Conservation (phyloP, 2,888 invertebrate species). For the Hedya salicella region DNA sequence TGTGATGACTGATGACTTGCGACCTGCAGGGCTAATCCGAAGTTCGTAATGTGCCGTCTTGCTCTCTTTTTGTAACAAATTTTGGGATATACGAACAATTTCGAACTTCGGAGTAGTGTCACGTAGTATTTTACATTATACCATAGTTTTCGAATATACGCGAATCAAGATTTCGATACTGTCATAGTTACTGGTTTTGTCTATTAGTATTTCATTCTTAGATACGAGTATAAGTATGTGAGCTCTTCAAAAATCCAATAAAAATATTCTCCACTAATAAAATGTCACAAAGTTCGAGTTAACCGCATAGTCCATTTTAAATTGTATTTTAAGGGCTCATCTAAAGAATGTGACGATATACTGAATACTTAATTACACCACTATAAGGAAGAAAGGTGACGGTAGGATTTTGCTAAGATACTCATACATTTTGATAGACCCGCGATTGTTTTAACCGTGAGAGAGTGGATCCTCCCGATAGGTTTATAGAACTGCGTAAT, state of each 20-base stretch:
- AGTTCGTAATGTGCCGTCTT: no score
- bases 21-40: no score
- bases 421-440: neutral
- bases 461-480: no score
- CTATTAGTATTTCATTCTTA: neutral
- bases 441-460: neutral
- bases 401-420: no score
- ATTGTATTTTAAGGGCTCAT: constrained; percentile 3
- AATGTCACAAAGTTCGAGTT: neutral
- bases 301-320: neutral
- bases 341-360: constrained; percentile 9
- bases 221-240: neutral
- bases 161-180: neutral
- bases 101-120: no score
- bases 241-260: constrained; percentile 11
- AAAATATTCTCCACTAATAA: neutral
- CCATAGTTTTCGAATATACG: neutral
- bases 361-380: neutral
- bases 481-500: no score
- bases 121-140: no score
- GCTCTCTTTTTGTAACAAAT: no score
- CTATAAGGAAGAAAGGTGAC: neutral
- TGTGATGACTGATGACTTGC: no score
- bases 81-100: no score
- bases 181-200: constrained; percentile 1